Conservation (phyloP, 2,888 invertebrate genomes). For the Tigriopus californicus region DNA sequence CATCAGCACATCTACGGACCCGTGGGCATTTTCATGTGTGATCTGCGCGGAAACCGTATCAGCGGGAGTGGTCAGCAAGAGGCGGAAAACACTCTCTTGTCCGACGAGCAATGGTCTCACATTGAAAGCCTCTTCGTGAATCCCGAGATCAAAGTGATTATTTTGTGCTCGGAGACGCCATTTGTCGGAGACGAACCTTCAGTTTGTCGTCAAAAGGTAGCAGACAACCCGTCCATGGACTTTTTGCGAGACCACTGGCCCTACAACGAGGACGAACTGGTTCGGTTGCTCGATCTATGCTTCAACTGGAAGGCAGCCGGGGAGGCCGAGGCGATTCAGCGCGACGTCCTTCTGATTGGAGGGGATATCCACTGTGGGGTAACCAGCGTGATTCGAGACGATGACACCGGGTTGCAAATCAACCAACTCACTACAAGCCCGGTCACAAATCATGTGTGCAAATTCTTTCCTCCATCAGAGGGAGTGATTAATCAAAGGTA, state of each 20-base stretch:
- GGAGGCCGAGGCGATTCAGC: not conserved
- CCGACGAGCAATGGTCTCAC: not conserved
- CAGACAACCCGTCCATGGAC: not conserved
- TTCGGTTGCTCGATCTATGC: not conserved
- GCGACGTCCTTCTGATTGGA: not conserved
- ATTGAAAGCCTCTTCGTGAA: slow-evolving; percentile 1
- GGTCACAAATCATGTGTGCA: slow-evolving; percentile 11
- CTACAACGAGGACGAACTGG: not conserved
- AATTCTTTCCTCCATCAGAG: not conserved
- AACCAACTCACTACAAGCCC: slow-evolving; percentile 7
- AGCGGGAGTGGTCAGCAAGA: not conserved
- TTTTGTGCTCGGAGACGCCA: slow-evolving; percentile 10
- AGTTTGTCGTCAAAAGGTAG: not conserved
- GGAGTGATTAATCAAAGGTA: not conserved
- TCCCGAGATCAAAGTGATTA: not conserved
- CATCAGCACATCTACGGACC: slow-evolving; percentile 5
- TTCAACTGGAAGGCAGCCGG: slow-evolving; percentile 6
- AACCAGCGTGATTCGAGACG: slow-evolving; percentile 1
- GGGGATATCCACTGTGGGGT: slow-evolving; percentile 13
- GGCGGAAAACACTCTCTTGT: not conserved
- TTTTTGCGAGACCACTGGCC: slow-evolving; percentile 12
- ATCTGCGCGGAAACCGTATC: slow-evolving; percentile 3
- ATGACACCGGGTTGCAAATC: not conserved
- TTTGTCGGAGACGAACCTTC: slow-evolving; percentile 7
- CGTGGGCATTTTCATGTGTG: slow-evolving; percentile 5